A percentile compares a stretch with the other conserved stretches of the same genome.
Conservation (phyloP, 2,797 vertebrate genomes). For the Lagorchestes hirsutus region DNA sequence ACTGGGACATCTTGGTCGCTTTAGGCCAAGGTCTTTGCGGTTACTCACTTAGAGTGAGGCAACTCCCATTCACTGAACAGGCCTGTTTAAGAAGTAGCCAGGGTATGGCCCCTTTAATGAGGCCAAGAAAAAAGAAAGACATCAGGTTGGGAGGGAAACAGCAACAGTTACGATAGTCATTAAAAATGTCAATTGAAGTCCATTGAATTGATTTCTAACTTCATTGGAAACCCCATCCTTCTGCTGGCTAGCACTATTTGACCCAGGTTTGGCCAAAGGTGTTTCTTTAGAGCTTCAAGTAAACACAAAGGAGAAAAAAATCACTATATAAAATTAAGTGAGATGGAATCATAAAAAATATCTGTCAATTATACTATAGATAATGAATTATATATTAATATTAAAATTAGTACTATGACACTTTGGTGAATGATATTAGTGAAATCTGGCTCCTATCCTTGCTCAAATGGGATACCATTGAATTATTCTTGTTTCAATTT, state of each 20-base stretch:
- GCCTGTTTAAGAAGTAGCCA: no score
- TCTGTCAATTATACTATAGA: conserved; percentile 7
- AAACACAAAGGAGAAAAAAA: conserved; percentile 1
- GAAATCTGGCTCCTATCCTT: neutral
- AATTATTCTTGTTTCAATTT: neutral
- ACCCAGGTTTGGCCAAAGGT: neutral
- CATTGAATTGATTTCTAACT: neutral
- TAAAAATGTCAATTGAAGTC: neutral
- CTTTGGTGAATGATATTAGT: neutral
- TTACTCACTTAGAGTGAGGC: no score
- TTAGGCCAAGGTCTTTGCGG: no score
- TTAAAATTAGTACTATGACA: neutral
- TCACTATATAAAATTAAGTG: conserved; percentile 31
- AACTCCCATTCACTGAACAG: no score
- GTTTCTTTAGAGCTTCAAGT: neutral
- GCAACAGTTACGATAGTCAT: no score
- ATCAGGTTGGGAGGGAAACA: no score
- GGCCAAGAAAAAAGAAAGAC: no score
- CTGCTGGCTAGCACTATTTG: neutral
- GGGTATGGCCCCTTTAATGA: no score
- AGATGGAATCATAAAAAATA: conserved; percentile 14
- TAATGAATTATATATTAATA: conserved; percentile 32
- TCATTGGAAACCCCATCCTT: neutral
- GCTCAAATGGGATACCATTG: neutral
- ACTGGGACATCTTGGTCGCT: no score